Evolutionary conservation across 1,140 invertebrate genomes (phyloP), one percentile per base, ranked within the genome.

Genomic region (Drosophila athabasca): DNA sequence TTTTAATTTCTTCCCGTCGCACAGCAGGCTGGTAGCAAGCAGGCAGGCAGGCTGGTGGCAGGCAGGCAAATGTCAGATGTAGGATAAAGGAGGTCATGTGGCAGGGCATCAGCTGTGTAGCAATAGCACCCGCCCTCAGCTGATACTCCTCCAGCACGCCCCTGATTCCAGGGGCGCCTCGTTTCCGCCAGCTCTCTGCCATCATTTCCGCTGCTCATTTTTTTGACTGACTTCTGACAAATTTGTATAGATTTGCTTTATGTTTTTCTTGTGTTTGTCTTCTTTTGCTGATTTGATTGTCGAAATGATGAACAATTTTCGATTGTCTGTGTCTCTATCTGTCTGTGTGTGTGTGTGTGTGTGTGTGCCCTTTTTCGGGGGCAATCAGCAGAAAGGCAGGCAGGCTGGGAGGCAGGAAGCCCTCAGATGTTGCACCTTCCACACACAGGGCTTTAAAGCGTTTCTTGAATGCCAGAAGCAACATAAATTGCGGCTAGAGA

Each of bases 141-240:
- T 31, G 29, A 7, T 31, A 8, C 46, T 64, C 62, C 61, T n/a
- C n/a, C n/a, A n/a, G n/a, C n/a, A n/a, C n/a, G n/a, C n/a, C n/a
- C n/a, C 77, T 62, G 69, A 61, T 61, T 51, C 62, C 17, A 19
- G 67, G 11, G 35, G 74, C 65, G 73, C 67, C 35, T 39, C 82
- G 73, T 85, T 85, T 85, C 81, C 81, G 81, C 69, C 69, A 51
- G 74, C 65, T 66, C 70, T 76, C 70, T 73, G 83, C 75, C 82
- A 87, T 87, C 82, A 87, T 87, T 87, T 87, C 82, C 82, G 82
- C 79, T 87, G 83, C 79, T 79, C 82, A 85, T 87, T 85, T 77
- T 77, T 83, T 77, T 81, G 54, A 77, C 72, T 79, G 76, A 67
- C 81, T 85, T 60, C 61, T 83, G 65, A 74, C 74, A 76, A 76